Percentiles rank a stretch among this genome's conserved stretches.
Conservation (phyloP, 2,888 invertebrate genomes). For the Eupithecia tripunctaria region DNA sequence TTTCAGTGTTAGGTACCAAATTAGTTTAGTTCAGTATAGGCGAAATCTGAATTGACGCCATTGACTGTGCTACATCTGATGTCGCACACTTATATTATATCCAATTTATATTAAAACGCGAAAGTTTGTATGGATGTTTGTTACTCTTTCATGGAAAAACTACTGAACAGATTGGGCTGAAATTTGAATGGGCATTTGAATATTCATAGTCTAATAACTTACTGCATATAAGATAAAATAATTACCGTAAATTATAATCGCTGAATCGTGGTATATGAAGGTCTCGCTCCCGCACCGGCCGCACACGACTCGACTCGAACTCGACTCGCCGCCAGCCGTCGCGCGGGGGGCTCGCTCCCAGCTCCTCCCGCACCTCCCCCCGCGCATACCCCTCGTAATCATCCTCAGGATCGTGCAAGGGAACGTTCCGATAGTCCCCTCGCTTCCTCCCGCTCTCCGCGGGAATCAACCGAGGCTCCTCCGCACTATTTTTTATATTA, state of each 20-base stretch:
- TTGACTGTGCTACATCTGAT: too few species aligned
- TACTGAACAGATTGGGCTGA: too few species aligned
- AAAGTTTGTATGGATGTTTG: too few species aligned
- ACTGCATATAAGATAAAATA: too few species aligned
- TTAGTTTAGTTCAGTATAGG: too few species aligned
- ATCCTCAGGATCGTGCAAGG: conserved; percentile 88
- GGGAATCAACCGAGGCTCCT: conserved; percentile 66
- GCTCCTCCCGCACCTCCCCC: conserved; percentile 61
- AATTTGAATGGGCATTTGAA: too few species aligned
- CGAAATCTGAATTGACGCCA: too few species aligned
- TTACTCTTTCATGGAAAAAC: too few species aligned
- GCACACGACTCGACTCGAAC: conserved; percentile 58
- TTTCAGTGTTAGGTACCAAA: too few species aligned
- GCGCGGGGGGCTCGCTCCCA: conserved; percentile 63
- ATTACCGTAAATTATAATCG: conserved; percentile 85
- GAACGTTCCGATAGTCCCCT: conserved; percentile 89
- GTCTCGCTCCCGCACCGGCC: conserved; percentile 84
- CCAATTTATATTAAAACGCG: too few species aligned
- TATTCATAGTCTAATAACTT: too few species aligned
- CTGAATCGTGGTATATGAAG: conserved; percentile 87
- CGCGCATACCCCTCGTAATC: conserved; percentile 80
- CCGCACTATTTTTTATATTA: conserved; percentile 81
- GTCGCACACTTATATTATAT: too few species aligned
- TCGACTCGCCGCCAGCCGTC: conserved; percentile 68
- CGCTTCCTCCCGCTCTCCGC: conserved; percentile 81